These are phyloP conservation scores for Brachionus angularis DNA, from an alignment of 1,140 invertebrate genomes.

Conservation along the genomic window DNA sequence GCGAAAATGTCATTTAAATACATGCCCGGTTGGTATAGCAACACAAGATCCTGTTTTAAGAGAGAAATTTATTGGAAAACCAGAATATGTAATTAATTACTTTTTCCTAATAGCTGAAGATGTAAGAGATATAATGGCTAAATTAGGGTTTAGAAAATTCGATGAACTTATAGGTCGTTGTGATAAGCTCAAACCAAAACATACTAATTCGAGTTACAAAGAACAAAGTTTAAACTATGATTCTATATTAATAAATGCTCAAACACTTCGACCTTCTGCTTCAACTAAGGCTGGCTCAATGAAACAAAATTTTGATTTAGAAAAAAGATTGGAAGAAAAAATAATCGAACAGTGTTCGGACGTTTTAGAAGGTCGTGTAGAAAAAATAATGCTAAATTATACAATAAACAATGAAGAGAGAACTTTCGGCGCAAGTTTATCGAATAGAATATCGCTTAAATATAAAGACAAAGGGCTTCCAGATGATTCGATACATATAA, in stretches of 20 bases:
- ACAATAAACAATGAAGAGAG: conserved; percentile 83
- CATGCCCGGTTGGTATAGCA: conserved; percentile 95
- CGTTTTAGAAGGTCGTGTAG: conserved; percentile 62
- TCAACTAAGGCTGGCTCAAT: conserved; percentile 85
- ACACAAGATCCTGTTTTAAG: conserved; percentile 85
- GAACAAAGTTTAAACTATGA: conserved; percentile 63
- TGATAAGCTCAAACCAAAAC: conserved; percentile 67
- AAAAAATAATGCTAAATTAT: conserved; percentile 70
- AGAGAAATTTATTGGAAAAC: conserved; percentile 93
- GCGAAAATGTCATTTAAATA: conserved; percentile 98
- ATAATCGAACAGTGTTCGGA: conserved; percentile 71
- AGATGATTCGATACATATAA: conserved; percentile 75
- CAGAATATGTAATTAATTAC: conserved; percentile 95
- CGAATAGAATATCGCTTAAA: conserved; percentile 65
- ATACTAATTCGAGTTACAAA: conserved; percentile 65
- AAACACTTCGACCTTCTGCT: conserved; percentile 78
- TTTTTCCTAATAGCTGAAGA: conserved; percentile 96
- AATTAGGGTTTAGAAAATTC: conserved; percentile 78
- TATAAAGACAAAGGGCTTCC: conserved; percentile 34
- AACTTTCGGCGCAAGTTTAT: conserved; percentile 85
- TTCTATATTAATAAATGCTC: conserved; percentile 78
- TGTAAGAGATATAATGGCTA: conserved; percentile 81
- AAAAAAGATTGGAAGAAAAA: conserved; percentile 79
- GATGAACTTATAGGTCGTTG: conserved; percentile 90
- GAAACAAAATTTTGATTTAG: conserved; percentile 79